Base-by-base conservation (phyloP, 2,113 vertebrate species). In the Elaphurus davidianus region DNA sequence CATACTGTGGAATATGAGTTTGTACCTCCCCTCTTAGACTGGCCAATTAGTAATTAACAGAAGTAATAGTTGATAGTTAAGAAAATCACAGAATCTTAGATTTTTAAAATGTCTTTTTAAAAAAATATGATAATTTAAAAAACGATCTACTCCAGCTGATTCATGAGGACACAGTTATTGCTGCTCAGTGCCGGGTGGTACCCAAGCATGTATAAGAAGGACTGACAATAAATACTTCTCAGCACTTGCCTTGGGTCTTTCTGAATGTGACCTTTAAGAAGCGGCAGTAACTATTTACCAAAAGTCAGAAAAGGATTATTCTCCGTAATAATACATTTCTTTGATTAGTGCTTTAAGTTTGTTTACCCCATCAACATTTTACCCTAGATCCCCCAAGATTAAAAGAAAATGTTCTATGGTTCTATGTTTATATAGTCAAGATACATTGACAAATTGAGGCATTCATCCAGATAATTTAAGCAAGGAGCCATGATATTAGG, bases 211-310 rank as follows among this genome's bases (percentile, higher is more conserved):
- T 45, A 7, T 30, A 94, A 30, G 71, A 97, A 93, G 7, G 50
- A n/a, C 30, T 47, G 78, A 93, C 19, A 47, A 64, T 55, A 96
- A 86, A 33, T 64, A 57, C 36, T 91, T 94, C 30, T 86, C 33
- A 94, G 5, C 52, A 71, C 21, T 96, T 94, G 79, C 62, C n/a
- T 90, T 64, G 71, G 85, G 76, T 97, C 23, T 82, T 96, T 96
- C 85, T 90, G 87, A 88, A 88, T 45, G 19, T 95, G 96, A 94
- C 94, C 83, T 96, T 97, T 91, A 93, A 95, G 92, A 93, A 82
- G 30, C 28, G 93, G 55, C 47, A 62, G 55, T 78, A 91, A 84
- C 82, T 95, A n/a, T 94, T 95, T 95, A 95, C 94, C 67, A 97
- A 94, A 95, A 95, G 76, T 43, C 67, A 91, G 25, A 86, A 87